phyloP scores from a whole-genome alignment of 1,140 invertebrate species.

The Sarcophaga bullata region DNA sequence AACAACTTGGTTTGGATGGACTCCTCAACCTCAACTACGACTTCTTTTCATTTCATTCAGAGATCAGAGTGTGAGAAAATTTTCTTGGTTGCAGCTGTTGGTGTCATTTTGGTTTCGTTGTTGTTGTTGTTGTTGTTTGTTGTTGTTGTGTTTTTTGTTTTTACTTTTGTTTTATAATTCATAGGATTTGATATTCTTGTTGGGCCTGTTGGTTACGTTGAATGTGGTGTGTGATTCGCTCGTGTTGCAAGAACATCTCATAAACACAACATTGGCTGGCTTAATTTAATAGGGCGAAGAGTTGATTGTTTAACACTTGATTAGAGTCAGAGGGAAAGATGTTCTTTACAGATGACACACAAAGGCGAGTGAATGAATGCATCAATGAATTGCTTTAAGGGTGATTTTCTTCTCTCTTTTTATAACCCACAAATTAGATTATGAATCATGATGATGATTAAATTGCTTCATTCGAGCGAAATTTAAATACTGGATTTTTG shows the following conservation, averaged over 20 bases:
- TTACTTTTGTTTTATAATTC: conserved; percentile 5
- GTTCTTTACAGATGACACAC: no score
- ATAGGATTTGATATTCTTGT: not conserved
- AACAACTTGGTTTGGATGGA: conserved; percentile 10
- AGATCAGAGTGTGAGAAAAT: conserved; percentile 46
- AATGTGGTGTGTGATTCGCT: conserved; percentile 29
- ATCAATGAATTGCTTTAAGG: no score
- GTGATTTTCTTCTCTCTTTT: no score
- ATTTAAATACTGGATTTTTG: no score
- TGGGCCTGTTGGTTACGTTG: conserved; percentile 1
- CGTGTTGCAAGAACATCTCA: conserved; percentile 37
- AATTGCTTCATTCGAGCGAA: no score
- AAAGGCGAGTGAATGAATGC: no score
- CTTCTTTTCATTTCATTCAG: conserved; percentile 25
- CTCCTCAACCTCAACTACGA: not conserved
- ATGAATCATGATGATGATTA: no score
- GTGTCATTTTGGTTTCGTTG: conserved; percentile 39
- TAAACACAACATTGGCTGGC: conserved; percentile 31
- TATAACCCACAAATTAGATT: no score
- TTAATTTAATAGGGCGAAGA: conserved; percentile 40
- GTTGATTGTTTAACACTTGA: conserved; percentile 39
- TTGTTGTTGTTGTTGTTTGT: conserved; percentile 28
- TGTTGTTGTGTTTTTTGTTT: conserved; percentile 14
- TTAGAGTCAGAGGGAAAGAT: not conserved
- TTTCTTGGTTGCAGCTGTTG: conserved; percentile 48